Evolutionary conservation across 2,888 invertebrate genomes (phyloP), one percentile per base, ranked within the genome.

Genomic region (Macrosoma leucophasiata): DNA sequence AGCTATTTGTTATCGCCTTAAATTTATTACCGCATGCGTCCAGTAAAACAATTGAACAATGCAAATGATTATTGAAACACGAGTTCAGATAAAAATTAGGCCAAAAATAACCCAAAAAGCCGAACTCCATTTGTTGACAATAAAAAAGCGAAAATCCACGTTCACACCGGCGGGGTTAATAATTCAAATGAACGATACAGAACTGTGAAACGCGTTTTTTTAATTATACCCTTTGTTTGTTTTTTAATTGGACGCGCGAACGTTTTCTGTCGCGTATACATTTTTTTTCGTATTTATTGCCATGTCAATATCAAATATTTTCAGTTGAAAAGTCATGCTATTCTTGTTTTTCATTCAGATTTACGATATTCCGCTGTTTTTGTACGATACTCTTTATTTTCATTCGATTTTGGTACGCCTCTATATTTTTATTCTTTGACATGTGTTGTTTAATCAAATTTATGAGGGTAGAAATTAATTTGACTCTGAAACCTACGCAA

Each of bases 211-310:
- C 36, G 29, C 36, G 32, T 45, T 51, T 52, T 31, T 52, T 48
- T 46, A 49, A 48, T 49, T 45, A 39, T 38, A n/a, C 32, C 36
- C 36, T 41, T 35, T 46, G 52, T 53, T 48, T 46, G 48, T 46
- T 39, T 55, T 52, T 54, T 53, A 52, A 55, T 55, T 55, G 46
- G 50, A 27, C 30, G 19, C 39, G 41, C 33, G 36, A 34, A 36
- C 34, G 29, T 40, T 43, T 44, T 36, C 35, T 29, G 33, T 33
- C 34, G 33, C 27, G 36, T 30, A 26, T 35, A n/a, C n/a, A n/a
- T 40, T 43, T 36, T 28, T 34, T 29, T 9, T 18, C 14, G 28
- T 37, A 47, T 47, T 43, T 47, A 48, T 48, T 38, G 39, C 25
- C 31, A 14, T 29, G 46, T 41, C 47, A 41, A 38, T 36, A 36